Conservation (phyloP, 2,888 invertebrate species). For the Melipona bicolor region DNA sequence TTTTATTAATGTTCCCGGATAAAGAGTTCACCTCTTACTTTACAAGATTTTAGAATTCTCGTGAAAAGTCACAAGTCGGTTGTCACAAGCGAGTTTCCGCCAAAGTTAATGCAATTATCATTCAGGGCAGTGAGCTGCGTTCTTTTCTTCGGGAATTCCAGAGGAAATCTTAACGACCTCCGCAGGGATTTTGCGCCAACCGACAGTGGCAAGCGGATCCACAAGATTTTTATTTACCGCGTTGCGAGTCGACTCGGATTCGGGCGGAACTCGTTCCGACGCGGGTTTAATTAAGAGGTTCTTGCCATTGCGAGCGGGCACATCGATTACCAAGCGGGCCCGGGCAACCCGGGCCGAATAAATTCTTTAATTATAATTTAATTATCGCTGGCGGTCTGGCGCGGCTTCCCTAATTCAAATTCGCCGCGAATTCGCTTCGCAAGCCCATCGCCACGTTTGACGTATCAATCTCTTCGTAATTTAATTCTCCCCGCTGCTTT, state of each 20-base stretch:
- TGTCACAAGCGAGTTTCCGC: neutral
- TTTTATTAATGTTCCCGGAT: no score
- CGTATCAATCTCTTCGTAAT: slow-evolving; percentile 30
- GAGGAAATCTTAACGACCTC: neutral
- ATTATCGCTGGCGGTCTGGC: slow-evolving; percentile 32
- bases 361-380: slow-evolving; percentile 58
- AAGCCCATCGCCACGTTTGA: neutral
- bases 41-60: no score
- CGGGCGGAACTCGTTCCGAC: slow-evolving; percentile 29
- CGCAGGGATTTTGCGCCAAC: neutral
- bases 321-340: slow-evolving; percentile 16
- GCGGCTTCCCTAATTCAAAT: slow-evolving; percentile 26
- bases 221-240: slow-evolving; percentile 6
- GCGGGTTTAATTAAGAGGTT: slow-evolving; percentile 51
- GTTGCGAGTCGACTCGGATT: slow-evolving; percentile 4
- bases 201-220: neutral
- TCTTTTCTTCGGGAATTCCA: neutral
- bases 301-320: slow-evolving; percentile 23
- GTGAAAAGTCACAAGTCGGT: no score
- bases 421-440: slow-evolving; percentile 11
- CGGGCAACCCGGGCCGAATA: slow-evolving; percentile 3
- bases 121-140: neutral
- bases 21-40: no score
- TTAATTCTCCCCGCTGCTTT: slow-evolving; percentile 32
- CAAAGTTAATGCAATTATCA: neutral